These are phyloP conservation scores for Hippasteria phrygiana DNA, from an alignment of 53 echinoderm and acorn worm species.

Conservation along the genomic window DNA sequence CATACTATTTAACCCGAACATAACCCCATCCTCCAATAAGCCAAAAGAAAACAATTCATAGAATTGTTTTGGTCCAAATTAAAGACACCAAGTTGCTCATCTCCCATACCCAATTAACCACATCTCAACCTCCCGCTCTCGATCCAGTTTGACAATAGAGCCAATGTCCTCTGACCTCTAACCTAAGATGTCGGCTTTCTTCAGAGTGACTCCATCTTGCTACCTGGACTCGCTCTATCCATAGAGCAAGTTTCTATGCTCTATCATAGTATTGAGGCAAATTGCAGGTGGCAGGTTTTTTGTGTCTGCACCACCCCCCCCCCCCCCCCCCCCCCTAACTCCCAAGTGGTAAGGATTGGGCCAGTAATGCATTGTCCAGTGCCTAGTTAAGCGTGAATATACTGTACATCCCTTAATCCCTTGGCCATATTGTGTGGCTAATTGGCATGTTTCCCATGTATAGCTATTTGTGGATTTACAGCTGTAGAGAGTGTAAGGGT, in stretches of 20 bases:
- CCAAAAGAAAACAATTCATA: too few relatives aligned
- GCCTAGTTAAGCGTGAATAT: constrained; percentile 49
- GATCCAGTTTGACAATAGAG: too few relatives aligned
- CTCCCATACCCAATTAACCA: neutral
- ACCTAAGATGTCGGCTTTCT: neutral
- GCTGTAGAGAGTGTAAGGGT: neutral
- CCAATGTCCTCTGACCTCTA: neutral
- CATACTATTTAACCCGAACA: too few relatives aligned
- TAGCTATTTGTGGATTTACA: neutral
- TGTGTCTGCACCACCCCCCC: neutral
- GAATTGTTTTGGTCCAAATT: neutral
- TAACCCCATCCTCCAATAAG: too few relatives aligned
- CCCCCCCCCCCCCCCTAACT: neutral
- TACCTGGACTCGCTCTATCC: constrained; percentile 32
- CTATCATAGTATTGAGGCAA: constrained; percentile 18
- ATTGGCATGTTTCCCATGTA: constrained; percentile 27
- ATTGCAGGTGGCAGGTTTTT: constrained; percentile 30
- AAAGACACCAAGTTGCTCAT: neutral
- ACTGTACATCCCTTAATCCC: neutral
- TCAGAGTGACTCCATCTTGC: neutral
- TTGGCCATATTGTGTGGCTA: constrained; percentile 14
- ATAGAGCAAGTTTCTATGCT: too few relatives aligned
- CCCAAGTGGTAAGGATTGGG: constrained; percentile 4
- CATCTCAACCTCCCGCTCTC: neutral
- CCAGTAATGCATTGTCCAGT: neutral